These are phyloP conservation scores for Scolanthus callimorphus DNA, from an alignment of 92 coral and sea anemone genomes.

Conservation along the genomic window DNA sequence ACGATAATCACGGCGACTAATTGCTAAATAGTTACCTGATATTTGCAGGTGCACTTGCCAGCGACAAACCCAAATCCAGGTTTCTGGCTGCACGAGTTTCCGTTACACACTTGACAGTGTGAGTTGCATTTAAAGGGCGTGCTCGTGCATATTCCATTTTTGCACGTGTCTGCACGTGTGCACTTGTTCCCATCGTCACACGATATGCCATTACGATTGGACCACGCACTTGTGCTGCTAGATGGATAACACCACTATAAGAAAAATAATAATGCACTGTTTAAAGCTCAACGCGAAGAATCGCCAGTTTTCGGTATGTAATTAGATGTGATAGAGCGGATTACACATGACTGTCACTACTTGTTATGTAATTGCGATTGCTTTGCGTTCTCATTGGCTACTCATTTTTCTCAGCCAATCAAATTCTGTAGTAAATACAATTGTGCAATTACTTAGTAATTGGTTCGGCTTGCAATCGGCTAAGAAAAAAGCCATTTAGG, in stretches of 20 bases:
- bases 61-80: slow-evolving; percentile 70
- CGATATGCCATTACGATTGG: slow-evolving; percentile 54
- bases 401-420: no score
- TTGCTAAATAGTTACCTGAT: no score
- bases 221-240: slow-evolving; percentile 57
- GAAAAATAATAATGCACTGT: neutral
- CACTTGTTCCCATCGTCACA: slow-evolving; percentile 77
- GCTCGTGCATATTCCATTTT: slow-evolving; percentile 65
- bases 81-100: slow-evolving; percentile 58
- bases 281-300: no score
- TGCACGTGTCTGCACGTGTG: slow-evolving; percentile 79
- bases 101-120: slow-evolving; percentile 75
- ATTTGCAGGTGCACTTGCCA: slow-evolving; percentile 77
- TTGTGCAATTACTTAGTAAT: no score
- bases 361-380: no score
- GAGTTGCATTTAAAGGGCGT: slow-evolving; percentile 66
- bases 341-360: no score
- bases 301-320: no score
- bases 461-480: no score
- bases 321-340: no score
- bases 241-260: slow-evolving; percentile 73
- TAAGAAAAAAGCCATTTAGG: no score
- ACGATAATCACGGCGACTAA: slow-evolving; percentile 13
- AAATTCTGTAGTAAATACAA: no score
- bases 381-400: no score